Base-by-base conservation (phyloP, 2,113 vertebrate genomes). In the Leucoraja erinaceus region DNA sequence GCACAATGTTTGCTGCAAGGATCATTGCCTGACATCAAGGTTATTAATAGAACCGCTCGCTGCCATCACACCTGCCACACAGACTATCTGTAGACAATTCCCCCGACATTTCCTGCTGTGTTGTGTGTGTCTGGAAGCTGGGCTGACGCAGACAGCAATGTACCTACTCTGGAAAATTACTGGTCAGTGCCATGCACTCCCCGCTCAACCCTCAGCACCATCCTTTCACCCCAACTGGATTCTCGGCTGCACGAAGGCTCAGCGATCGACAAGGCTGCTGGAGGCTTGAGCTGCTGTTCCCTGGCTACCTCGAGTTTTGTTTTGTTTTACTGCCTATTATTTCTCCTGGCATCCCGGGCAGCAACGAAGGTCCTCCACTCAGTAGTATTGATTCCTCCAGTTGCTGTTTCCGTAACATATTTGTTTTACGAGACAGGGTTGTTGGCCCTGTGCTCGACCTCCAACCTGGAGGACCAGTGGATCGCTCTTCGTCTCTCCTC, bases 1-100 rank as follows among this genome's bases (percentile, higher is more conserved):
- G 11, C 59, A 31, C 63, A 63, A 66, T 88, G 61, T 7, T 31
- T n/a, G 28, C 28, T n/a, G 31, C 11, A 88, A 88, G n/a, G 31
- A 63, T 63, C 11, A 11, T n/a, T 61, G 81, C 54, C 20, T 61
- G 81, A 86, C 22, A 86, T 86, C 83, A 88, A 12, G 25, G 12
- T 31, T 88, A 88, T 88, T 88, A 63, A 88, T 66, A 63, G 28
- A 47, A 66, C 83, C 61, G 5, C 28, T 81, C 47, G 5, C 20
- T 20, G 38, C 12, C 83, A 31, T 61, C 9, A 56, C 83, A 88
- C 59, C 83, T 66, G 83, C 56, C 59, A 63, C 59, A 86, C 12
- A 61, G 81, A 88, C 83, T 31, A 59, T 88, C 83, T 88, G 56
- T 63, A 63, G n/a, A n/a, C 83, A 88, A 47, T 12, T 63, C 83